phyloP scores from a whole-genome alignment of 2,888 invertebrate genomes.

The Pseudoips prasinana region DNA sequence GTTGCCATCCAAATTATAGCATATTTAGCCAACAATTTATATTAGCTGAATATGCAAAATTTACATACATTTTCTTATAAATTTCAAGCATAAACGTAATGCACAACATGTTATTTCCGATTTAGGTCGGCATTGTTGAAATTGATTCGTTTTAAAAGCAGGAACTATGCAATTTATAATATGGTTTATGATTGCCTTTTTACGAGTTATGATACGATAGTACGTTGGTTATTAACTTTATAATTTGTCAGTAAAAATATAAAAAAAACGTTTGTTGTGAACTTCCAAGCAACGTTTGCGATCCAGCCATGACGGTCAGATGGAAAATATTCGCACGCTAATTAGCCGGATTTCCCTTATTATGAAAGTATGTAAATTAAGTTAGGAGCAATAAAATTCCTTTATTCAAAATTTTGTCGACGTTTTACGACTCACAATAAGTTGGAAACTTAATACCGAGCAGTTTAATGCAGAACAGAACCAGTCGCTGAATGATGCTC shows the following conservation, averaged over 20 bases:
- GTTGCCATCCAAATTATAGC: slow-evolving; percentile 19
- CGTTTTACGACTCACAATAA: too few relatives aligned
- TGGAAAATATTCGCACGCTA: slow-evolving; percentile 44
- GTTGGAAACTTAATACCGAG: too few relatives aligned
- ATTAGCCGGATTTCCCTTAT: slow-evolving; percentile 55
- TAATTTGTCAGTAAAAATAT: slow-evolving; percentile 39
- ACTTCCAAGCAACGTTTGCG: slow-evolving; percentile 20
- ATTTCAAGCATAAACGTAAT: slow-evolving; percentile 10
- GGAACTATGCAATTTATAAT: slow-evolving; percentile 34
- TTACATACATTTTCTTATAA: slow-evolving; percentile 15
- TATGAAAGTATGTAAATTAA: slow-evolving; percentile 47
- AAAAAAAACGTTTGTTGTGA: slow-evolving; percentile 33
- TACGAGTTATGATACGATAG: slow-evolving; percentile 32
- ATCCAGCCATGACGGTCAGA: slow-evolving; percentile 38
- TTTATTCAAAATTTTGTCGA: slow-evolving; percentile 13
- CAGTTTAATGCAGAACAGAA: too few relatives aligned
- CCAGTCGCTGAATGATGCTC: too few relatives aligned
- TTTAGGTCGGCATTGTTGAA: slow-evolving; percentile 36
- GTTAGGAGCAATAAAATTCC: slow-evolving; percentile 32
- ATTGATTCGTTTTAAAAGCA: slow-evolving; percentile 36
- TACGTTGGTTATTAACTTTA: slow-evolving; percentile 32
- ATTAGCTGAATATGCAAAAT: slow-evolving; percentile 15
- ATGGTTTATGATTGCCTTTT: slow-evolving; percentile 28
- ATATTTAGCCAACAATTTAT: slow-evolving; percentile 12
- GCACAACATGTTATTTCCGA: slow-evolving; percentile 18